phyloP scores from a whole-genome alignment of 2,113 vertebrate species.

The Bucco capensis region DNA sequence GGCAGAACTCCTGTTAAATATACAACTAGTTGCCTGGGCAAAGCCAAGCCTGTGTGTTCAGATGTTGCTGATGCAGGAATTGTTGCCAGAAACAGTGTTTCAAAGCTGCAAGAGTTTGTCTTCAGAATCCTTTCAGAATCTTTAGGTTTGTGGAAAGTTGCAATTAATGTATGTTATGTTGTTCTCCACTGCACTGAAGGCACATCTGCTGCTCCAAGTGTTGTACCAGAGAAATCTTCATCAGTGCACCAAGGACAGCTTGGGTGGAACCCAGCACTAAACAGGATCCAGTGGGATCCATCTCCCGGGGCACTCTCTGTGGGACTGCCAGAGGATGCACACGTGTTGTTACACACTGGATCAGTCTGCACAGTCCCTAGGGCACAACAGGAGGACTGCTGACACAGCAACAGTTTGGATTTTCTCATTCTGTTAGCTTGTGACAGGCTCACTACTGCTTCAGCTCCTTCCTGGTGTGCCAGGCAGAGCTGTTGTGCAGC shows the following conservation, averaged over 20 bases:
- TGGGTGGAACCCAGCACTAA: neutral
- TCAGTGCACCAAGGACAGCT: neutral
- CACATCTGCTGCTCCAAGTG: neutral
- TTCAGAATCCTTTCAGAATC: neutral
- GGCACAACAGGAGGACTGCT: neutral
- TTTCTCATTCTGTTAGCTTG: neutral
- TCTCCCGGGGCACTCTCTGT: neutral
- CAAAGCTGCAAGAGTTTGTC: neutral
- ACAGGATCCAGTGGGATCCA: neutral
- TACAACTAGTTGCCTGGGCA: neutral
- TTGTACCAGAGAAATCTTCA: neutral
- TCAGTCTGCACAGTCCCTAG: neutral
- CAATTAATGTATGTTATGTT: accelerated
- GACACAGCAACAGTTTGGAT: neutral
- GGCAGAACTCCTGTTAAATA: neutral
- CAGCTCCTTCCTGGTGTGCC: neutral
- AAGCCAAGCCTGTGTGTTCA: neutral
- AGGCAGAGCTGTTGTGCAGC: neutral
- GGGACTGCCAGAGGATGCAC: neutral
- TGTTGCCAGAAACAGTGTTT: neutral
- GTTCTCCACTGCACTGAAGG: neutral
- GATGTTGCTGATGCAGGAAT: neutral
- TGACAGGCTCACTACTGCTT: neutral
- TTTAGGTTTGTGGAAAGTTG: neutral
- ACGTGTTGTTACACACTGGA: neutral